phyloP scores from a whole-genome alignment of 2,888 invertebrate genomes.

The Aporophyla nigra region DNA sequence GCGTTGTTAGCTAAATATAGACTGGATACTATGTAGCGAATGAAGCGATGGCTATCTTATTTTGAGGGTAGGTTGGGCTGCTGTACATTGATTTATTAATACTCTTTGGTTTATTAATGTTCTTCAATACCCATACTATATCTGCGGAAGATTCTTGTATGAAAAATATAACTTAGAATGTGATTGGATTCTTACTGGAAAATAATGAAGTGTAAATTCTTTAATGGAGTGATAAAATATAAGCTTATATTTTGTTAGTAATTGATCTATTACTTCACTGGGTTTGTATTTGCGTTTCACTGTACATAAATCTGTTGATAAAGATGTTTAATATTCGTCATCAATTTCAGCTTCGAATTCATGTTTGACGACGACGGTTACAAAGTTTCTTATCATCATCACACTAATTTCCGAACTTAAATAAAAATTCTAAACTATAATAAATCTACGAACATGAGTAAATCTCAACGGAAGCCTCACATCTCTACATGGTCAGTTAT shows the following conservation, averaged over 20 bases:
- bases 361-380: not conserved
- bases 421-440: slow-evolving; percentile 13
- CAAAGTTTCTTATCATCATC: no score
- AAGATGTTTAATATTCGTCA: not conserved
- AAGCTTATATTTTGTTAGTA: not conserved
- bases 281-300: not conserved
- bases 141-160: not conserved
- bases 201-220: not conserved
- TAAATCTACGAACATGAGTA: slow-evolving; percentile 35
- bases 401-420: not conserved
- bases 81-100: slow-evolving; percentile 32
- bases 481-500: slow-evolving; percentile 65
- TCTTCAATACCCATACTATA: not conserved
- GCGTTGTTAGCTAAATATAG: slow-evolving; percentile 89
- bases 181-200: slow-evolving; percentile 33
- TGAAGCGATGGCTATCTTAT: slow-evolving; percentile 57
- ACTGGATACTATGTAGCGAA: slow-evolving; percentile 65
- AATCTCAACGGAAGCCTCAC: slow-evolving; percentile 58
- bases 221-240: not conserved
- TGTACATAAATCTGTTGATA: not conserved
- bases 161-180: not conserved
- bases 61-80: slow-evolving; percentile 52
- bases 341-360: not conserved
- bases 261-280: not conserved
- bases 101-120: slow-evolving; percentile 34